phyloP scores from a whole-genome alignment of 2,888 invertebrate genomes.

The Xanthorhoe designata region DNA sequence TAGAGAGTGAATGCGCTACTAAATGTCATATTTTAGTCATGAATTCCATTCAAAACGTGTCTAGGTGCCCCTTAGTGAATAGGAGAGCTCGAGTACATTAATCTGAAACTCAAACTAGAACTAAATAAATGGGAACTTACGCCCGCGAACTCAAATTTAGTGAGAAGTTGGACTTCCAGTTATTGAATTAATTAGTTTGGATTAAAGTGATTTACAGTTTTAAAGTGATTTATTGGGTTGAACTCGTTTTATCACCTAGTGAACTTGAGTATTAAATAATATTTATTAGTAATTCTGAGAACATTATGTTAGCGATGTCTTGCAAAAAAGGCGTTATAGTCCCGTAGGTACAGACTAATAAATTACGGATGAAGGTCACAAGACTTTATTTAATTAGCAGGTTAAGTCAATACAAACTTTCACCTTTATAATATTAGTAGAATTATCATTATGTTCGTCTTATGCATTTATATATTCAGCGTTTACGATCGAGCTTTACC shows the following conservation, averaged over 20 bases:
- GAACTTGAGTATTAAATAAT: no score
- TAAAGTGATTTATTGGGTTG: conserved; percentile 14
- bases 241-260: no score
- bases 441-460: no score
- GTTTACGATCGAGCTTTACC: not conserved
- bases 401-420: no score
- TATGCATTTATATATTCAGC: not conserved
- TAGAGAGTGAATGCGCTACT: no score
- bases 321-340: no score
- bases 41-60: not conserved
- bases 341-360: no score
- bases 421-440: no score
- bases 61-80: not conserved
- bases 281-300: no score
- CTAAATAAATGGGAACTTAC: conserved; percentile 39
- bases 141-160: conserved; percentile 8
- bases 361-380: no score
- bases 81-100: conserved; percentile 31
- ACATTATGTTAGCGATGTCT: not conserved
- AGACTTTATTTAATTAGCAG: no score
- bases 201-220: conserved; percentile 9
- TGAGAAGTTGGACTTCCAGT: conserved; percentile 12
- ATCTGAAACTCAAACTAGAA: conserved; percentile 43
- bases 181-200: conserved; percentile 26
- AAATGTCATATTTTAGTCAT: not conserved